Evolutionary conservation across 2,113 vertebrate genomes (phyloP).

Genomic region (Archilochus colubris): DNA sequence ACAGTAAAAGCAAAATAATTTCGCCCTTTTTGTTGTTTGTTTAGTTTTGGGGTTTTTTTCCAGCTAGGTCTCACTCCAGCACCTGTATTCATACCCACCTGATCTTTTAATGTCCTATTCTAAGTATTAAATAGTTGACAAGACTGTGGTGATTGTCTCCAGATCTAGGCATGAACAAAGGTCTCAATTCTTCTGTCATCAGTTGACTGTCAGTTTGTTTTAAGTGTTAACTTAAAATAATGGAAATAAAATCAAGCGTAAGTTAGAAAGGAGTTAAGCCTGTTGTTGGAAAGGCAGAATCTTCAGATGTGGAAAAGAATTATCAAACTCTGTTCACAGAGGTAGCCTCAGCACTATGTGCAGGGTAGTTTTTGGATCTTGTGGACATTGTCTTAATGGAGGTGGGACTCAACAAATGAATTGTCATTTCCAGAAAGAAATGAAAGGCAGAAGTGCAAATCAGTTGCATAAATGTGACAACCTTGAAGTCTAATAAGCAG

Average conservation of each 20-base stretch:
- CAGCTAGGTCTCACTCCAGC: accelerated
- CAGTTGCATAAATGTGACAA: constrained; percentile 57
- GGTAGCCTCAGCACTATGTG: neutral
- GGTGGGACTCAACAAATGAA: constrained; percentile 9
- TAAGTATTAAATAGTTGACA: neutral
- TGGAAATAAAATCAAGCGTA: neutral
- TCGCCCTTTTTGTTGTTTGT: neutral
- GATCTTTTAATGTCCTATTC: neutral
- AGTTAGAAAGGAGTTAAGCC: neutral
- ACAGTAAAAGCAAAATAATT: neutral
- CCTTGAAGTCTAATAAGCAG: constrained; percentile 53
- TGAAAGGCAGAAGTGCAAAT: constrained; percentile 30
- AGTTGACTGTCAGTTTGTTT: neutral
- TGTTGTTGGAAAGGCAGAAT: neutral
- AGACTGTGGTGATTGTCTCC: neutral
- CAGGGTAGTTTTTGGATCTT: constrained; percentile 1
- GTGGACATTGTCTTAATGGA: constrained; percentile 24
- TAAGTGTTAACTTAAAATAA: neutral
- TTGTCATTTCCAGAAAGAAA: constrained; percentile 37
- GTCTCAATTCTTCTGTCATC: neutral
- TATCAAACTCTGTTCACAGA: neutral
- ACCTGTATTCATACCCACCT: neutral
- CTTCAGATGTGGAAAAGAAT: neutral
- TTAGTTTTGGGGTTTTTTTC: neutral
- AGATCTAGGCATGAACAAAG: neutral